Evolutionary conservation across 2,888 invertebrate genomes (phyloP).

Genomic region (Drosophila nigritarsus): DNA sequence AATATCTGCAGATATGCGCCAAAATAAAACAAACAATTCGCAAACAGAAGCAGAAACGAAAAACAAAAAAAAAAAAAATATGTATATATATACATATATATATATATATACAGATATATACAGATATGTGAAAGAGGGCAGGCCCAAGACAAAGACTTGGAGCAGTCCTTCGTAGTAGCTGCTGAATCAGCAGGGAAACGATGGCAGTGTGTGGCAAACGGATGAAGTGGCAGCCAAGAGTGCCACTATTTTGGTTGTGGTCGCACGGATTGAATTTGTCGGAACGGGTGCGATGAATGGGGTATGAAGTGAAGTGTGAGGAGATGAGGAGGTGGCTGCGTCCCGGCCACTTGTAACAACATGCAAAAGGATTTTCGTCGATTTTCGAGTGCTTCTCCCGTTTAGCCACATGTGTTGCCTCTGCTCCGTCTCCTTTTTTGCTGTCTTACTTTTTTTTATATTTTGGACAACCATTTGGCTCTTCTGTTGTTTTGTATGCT

Average conservation of each 20-base stretch:
- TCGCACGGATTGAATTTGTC: conserved; percentile 45
- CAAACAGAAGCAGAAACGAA: conserved; percentile 2
- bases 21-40: conserved; percentile 51
- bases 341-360: conserved; percentile 72
- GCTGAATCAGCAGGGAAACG: conserved; percentile 64
- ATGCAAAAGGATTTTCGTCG: conserved; percentile 80
- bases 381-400: conserved; percentile 62
- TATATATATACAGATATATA: not conserved
- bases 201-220: conserved; percentile 50
- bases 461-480: conserved; percentile 48
- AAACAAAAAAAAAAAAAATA: conserved; percentile 36
- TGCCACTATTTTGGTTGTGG: conserved; percentile 61
- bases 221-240: conserved; percentile 57
- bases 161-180: conserved; percentile 21
- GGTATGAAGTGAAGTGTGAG: not conserved
- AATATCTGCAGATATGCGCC: conserved; percentile 68
- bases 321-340: not conserved
- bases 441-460: conserved; percentile 17
- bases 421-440: conserved; percentile 8
- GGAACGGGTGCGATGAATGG: not conserved
- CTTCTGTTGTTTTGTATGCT: conserved; percentile 55
- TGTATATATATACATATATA: no score
- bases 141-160: conserved; percentile 18
- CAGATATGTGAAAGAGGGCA: not conserved
- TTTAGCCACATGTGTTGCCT: conserved; percentile 64